A percentile compares a stretch with the other conserved stretches of the same genome.
phyloP scores from a whole-genome alignment of 2,113 vertebrate genomes.

The Eleginops maclovinus region DNA sequence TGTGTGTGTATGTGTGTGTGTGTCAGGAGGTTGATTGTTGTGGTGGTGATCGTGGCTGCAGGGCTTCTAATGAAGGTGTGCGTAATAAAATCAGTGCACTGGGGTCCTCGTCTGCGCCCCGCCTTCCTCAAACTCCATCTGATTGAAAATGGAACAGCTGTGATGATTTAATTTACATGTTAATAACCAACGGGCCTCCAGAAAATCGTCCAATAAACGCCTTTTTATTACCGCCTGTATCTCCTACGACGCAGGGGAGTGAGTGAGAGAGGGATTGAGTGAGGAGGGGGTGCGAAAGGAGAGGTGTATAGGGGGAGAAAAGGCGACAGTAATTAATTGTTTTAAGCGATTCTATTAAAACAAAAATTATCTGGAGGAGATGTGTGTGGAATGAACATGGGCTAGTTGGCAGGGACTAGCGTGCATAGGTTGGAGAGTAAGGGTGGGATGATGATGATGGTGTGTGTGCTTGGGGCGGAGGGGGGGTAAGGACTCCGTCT shows the following conservation, averaged over 20 bases:
- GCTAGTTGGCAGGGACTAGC: constrained; percentile 77
- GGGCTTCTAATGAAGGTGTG: constrained; percentile 91
- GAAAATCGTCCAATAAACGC: constrained; percentile 97
- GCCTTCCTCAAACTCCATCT: constrained; percentile 91
- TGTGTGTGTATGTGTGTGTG: constrained; percentile 7
- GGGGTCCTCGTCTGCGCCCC: constrained; percentile 87
- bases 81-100: constrained; percentile 92
- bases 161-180: constrained; percentile 99
- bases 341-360: constrained; percentile 99
- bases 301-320: constrained; percentile 56
- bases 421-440: constrained; percentile 41
- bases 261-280: constrained; percentile 68
- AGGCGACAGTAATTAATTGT: constrained; percentile 99
- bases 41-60: constrained; percentile 75
- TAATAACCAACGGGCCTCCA: constrained; percentile 99
- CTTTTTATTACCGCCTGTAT: constrained; percentile 97
- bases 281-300: constrained; percentile 27
- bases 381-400: constrained; percentile 89
- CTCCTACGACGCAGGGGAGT: constrained; percentile 93
- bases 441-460: constrained; percentile 32
- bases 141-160: constrained; percentile 99
- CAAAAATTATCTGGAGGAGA: constrained; percentile 93
- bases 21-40: constrained; percentile 80
- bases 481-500: constrained; percentile 32
- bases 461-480: constrained; percentile 17